Evolutionary conservation across 2,888 invertebrate species (phyloP), one percentile per base, ranked within the genome.

Genomic region (Lithophane leautieri): DNA sequence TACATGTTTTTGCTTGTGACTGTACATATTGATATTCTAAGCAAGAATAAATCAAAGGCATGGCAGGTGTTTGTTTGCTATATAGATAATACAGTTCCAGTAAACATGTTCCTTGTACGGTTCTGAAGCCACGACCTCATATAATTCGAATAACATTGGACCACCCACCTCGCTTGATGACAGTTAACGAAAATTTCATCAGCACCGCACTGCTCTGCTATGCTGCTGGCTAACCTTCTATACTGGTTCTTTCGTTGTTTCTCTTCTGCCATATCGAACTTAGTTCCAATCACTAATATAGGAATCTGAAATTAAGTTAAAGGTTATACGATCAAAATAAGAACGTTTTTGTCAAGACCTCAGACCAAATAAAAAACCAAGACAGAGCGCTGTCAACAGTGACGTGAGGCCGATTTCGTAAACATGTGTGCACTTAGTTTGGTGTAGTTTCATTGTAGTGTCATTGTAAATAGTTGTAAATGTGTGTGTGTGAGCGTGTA

Each of bases 241-340:
- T 97, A 97, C 75, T 97, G 95, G 89, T 96, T 97, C 72, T 97
- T 97, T 82, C 97, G 97, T 69, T 98, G 97, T 91, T 97, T 97
- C 83, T 98, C 98, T 88, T 98, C 98, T 0, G 98, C 97, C 85
- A 98, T 96, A 96, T 99, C 99, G 84, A 98, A 97, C 94, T 99
- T 99, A 2, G 99, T 99, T 22, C 99, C 99, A 90, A 99, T 98
- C 0, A 99, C 98, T 83, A 99, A 96, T 89, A 99, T 98, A 0
- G 99, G 99, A 91, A 99, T 98, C 97, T 99, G 94, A 77, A 96
- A 96, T 72, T 14, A 69, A 44, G n/a, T 22, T 22, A 34, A 34
- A 34, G 34, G 34, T 34, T 34, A 34, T 8, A 44, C 11, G 16
- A 44, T 22, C 0, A 34, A 47, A 44, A 19, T 14, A 22, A 2